Evolutionary conservation across 23 tunicate genomes (phyloP).

Genomic region (Halocynthia roretzi): DNA sequence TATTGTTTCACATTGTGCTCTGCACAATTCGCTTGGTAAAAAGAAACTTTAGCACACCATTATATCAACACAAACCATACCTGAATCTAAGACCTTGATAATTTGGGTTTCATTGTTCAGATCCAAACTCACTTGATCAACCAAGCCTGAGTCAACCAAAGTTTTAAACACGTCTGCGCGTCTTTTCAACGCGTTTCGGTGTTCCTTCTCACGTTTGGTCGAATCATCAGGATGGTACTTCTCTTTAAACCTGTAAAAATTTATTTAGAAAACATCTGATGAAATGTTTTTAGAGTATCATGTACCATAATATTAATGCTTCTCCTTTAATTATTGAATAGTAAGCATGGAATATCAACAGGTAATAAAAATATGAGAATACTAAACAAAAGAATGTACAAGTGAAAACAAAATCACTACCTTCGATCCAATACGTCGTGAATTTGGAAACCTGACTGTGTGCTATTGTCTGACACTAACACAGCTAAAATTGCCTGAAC

Average conservation of each 20-base stretch:
- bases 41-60: no score
- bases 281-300: no score
- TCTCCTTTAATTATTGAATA: no score
- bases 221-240: conserved; percentile 97
- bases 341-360: no score
- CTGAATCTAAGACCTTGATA: conserved; percentile 76
- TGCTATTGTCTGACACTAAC: no score
- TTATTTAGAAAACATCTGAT: neutral
- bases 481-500: no score
- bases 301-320: no score
- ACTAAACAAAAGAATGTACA: no score
- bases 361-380: no score
- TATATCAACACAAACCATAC: conserved; percentile 16
- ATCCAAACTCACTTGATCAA: conserved; percentile 50
- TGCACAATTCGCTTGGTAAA: neutral
- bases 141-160: conserved; percentile 43
- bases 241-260: conserved; percentile 77
- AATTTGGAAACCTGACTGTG: no score
- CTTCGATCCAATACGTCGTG: no score
- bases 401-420: no score
- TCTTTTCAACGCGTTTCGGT: conserved; percentile 54
- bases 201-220: conserved; percentile 49
- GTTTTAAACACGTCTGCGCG: conserved; percentile 69
- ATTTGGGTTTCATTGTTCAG: conserved; percentile 63
- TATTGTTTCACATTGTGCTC: neutral